Percentiles rank a stretch among this genome's conserved stretches.
Conservation (phyloP, 2,113 vertebrate species). For the Crotalus viridis region DNA sequence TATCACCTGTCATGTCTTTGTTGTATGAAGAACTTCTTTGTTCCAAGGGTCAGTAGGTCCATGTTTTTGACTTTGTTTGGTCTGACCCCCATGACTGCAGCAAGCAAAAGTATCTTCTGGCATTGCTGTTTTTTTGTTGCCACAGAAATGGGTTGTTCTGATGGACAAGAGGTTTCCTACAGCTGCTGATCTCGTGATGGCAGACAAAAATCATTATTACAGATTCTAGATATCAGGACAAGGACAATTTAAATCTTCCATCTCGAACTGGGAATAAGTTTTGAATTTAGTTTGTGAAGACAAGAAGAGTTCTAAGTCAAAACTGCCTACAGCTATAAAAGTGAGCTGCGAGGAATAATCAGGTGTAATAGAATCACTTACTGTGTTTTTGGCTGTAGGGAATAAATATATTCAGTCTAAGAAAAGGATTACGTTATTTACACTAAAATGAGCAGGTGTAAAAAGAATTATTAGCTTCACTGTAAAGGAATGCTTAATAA, state of each 20-base stretch:
- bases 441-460: neutral
- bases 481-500: neutral
- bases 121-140: constrained; percentile 23
- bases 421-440: neutral
- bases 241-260: neutral
- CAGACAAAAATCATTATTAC: neutral
- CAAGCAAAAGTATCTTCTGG: neutral
- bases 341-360: neutral
- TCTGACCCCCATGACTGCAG: neutral
- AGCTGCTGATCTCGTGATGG: neutral
- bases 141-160: neutral
- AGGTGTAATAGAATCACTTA: neutral
- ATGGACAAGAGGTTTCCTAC: neutral
- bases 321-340: neutral
- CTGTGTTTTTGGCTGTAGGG: neutral
- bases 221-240: neutral
- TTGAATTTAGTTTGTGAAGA: neutral
- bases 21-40: constrained; percentile 3
- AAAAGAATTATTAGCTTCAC: neutral
- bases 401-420: neutral
- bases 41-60: neutral
- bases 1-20: neutral
- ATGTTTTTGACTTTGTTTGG: neutral
- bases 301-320: neutral
- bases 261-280: neutral